Evolutionary conservation across 2,113 vertebrate species (phyloP).

Genomic region (Daboia siamensis): DNA sequence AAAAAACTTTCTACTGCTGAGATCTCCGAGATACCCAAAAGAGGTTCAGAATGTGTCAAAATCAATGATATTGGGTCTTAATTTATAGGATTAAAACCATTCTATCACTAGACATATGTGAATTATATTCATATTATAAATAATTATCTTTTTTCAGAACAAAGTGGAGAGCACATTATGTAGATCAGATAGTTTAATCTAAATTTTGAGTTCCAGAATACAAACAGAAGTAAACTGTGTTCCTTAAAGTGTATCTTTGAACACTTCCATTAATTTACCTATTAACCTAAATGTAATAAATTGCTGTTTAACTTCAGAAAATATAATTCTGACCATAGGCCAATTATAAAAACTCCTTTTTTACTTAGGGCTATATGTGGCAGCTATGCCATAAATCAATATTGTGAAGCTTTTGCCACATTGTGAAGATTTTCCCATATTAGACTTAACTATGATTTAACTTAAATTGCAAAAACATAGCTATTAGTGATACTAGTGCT

Average conservation of each 20-base stretch:
- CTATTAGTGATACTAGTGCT: not conserved
- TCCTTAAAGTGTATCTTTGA: not conserved
- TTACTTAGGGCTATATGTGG: not conserved
- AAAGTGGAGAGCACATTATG: not conserved
- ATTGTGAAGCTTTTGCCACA: not conserved
- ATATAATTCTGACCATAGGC: not conserved
- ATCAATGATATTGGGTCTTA: not conserved
- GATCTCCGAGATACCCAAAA: not conserved
- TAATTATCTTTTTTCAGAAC: not conserved
- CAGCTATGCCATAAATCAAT: not conserved
- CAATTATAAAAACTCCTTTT: not conserved
- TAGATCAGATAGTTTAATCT: not conserved
- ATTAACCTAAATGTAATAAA: not conserved
- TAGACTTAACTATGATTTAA: not conserved
- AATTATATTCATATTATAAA: not conserved
- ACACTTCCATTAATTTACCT: not conserved
- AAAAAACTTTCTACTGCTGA: not conserved
- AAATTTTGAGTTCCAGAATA: not conserved
- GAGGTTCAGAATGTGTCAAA: not conserved
- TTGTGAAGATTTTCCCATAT: not conserved
- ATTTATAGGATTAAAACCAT: not conserved
- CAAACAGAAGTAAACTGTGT: not conserved
- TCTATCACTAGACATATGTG: not conserved
- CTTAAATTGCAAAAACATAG: not conserved
- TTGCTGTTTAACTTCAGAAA: not conserved